These are phyloP conservation scores for Nymphalis polychloros DNA, from an alignment of 2,888 invertebrate species.

Conservation along the genomic window DNA sequence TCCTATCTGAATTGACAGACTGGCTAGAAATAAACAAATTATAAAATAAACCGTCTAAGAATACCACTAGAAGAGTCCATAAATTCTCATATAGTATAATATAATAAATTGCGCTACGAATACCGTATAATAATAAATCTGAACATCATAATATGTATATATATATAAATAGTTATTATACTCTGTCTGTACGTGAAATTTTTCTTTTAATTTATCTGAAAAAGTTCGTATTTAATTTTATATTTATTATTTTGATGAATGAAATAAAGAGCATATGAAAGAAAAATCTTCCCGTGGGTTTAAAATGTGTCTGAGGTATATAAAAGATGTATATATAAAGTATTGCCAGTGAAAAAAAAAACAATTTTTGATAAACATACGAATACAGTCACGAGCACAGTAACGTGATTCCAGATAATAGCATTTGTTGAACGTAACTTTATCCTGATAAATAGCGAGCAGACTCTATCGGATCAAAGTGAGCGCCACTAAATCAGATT, in stretches of 20 bases:
- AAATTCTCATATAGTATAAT: not conserved
- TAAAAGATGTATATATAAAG: too few species aligned
- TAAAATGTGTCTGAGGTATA: too few species aligned
- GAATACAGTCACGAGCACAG: not conserved
- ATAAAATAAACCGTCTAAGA: constrained; percentile 3
- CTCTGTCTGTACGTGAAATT: not conserved
- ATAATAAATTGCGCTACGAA: not conserved
- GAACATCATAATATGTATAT: not conserved
- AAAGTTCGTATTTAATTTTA: too few species aligned
- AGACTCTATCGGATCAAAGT: not conserved
- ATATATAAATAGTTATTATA: not conserved
- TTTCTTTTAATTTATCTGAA: too few species aligned
- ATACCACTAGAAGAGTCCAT: not conserved
- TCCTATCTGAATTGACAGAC: not conserved
- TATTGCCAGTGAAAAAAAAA: not conserved
- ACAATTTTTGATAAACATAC: not conserved
- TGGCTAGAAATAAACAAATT: not conserved
- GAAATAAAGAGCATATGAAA: too few species aligned
- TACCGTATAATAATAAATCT: not conserved
- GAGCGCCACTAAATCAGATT: not conserved
- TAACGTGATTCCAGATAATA: not conserved
- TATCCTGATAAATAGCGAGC: not conserved
- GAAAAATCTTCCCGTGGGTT: too few species aligned
- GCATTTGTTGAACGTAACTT: not conserved
- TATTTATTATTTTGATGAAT: too few species aligned